Percentiles rank a stretch among this genome's conserved stretches.
These are phyloP conservation scores for Girardinus metallicus DNA, from an alignment of 2,797 vertebrate species.

Conservation along the genomic window DNA sequence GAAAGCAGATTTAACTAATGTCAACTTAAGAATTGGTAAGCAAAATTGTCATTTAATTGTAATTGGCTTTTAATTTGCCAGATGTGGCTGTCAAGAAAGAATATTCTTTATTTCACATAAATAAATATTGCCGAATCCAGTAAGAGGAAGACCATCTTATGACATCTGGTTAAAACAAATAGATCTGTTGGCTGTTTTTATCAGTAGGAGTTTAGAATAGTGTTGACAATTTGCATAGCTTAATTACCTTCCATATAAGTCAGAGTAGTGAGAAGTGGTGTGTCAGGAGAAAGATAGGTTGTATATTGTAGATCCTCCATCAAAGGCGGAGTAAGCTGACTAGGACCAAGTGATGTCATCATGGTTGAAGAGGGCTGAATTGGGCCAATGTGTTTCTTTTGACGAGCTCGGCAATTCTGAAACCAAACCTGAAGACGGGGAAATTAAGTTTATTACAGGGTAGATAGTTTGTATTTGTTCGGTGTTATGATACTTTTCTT, in stretches of 20 bases:
- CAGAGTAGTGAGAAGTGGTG: constrained; percentile 83
- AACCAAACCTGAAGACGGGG: constrained; percentile 91
- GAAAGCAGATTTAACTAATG: background rate
- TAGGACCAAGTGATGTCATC: constrained; percentile 85
- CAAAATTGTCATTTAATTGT: background rate
- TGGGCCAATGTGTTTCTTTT: constrained; percentile 94
- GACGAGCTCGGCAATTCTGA: constrained; percentile 96
- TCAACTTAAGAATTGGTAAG: background rate
- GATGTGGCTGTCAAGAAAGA: background rate
- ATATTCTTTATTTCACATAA: background rate
- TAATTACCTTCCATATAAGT: constrained; percentile 72
- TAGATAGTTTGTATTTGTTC: background rate
- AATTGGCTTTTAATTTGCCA: background rate
- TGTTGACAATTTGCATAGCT: constrained; percentile 17
- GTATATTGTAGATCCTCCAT: constrained; percentile 93
- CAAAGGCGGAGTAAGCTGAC: constrained; percentile 86
- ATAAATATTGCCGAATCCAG: background rate
- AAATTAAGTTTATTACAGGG: background rate
- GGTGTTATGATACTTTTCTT: background rate
- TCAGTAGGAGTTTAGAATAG: background rate
- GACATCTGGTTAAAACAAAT: background rate
- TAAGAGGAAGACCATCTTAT: background rate
- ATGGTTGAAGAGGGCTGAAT: constrained; percentile 79
- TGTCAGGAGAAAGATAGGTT: constrained; percentile 87
- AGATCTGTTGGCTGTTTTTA: background rate